Evolutionary conservation across 2,113 vertebrate genomes (phyloP).

Genomic region (Anseranas semipalmata): DNA sequence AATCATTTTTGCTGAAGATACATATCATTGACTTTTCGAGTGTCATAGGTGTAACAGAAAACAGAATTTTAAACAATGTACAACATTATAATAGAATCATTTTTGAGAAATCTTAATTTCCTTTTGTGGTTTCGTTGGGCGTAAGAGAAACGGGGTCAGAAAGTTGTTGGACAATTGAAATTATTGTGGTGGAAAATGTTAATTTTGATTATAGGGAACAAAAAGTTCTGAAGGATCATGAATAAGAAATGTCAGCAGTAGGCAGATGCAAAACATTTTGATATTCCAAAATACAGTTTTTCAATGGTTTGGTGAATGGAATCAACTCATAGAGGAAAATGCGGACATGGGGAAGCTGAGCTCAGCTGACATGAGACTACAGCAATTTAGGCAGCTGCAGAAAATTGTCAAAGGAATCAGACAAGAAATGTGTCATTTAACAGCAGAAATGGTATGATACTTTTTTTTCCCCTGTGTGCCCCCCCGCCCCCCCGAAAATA

Average conservation of each 20-base stretch:
- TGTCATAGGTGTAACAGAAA: neutral
- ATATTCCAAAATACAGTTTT: neutral
- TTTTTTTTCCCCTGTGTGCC: neutral
- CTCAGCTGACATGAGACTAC: neutral
- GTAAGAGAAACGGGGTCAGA: neutral
- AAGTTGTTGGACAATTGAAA: neutral
- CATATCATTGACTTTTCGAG: neutral
- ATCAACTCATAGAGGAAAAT: neutral
- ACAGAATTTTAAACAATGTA: neutral
- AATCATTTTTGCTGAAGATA: neutral
- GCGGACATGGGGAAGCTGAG: neutral
- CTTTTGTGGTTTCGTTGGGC: neutral
- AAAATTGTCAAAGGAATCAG: neutral
- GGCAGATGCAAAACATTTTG: neutral
- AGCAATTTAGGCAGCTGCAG: neutral
- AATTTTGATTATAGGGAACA: neutral
- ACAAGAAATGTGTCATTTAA: neutral
- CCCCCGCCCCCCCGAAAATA: neutral
- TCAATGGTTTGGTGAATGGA: neutral
- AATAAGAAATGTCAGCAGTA: neutral
- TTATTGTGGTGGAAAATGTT: neutral
- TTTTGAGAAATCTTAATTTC: neutral
- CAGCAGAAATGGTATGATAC: neutral
- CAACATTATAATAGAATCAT: neutral
- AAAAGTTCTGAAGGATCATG: neutral